A percentile compares a stretch with the other conserved stretches of the same genome.
Conservation (phyloP, 2,113 vertebrate species). For the Tupaia tana region DNA sequence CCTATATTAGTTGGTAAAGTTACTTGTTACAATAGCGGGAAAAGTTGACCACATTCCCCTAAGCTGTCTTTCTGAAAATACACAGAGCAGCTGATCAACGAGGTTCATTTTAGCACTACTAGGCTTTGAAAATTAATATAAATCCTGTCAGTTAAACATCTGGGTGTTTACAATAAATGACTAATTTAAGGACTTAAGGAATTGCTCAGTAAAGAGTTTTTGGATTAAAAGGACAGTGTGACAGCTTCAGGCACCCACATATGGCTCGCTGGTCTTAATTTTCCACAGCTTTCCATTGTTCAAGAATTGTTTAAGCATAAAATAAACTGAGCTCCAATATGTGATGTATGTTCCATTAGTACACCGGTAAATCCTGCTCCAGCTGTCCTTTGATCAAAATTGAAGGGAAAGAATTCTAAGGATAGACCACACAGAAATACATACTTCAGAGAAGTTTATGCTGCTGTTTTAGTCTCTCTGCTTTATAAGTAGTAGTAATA, state of each 20-base stretch:
- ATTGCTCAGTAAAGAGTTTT: background rate
- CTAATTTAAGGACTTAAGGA: slow-evolving; percentile 50
- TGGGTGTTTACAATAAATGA: background rate
- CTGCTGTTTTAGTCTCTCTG: background rate
- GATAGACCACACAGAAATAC: slow-evolving; percentile 50
- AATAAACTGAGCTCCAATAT: slow-evolving; percentile 18
- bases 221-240: background rate
- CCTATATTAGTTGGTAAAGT: background rate
- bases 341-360: slow-evolving; percentile 44
- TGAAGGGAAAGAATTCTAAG: background rate
- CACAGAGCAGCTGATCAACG: background rate
- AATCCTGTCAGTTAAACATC: background rate
- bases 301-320: slow-evolving; percentile 32
- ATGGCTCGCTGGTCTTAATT: background rate
- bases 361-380: slow-evolving; percentile 55
- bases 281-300: slow-evolving; percentile 13
- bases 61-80: background rate
- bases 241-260: background rate
- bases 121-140: slow-evolving; percentile 4
- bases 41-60: background rate
- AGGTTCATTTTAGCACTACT: background rate
- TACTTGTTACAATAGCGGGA: background rate
- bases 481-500: background rate
- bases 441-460: background rate
- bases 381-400: slow-evolving; percentile 56